Percentiles rank a stretch among this genome's conserved stretches.
Conservation (phyloP, 2,113 vertebrate species). For the Lepus europaeus region DNA sequence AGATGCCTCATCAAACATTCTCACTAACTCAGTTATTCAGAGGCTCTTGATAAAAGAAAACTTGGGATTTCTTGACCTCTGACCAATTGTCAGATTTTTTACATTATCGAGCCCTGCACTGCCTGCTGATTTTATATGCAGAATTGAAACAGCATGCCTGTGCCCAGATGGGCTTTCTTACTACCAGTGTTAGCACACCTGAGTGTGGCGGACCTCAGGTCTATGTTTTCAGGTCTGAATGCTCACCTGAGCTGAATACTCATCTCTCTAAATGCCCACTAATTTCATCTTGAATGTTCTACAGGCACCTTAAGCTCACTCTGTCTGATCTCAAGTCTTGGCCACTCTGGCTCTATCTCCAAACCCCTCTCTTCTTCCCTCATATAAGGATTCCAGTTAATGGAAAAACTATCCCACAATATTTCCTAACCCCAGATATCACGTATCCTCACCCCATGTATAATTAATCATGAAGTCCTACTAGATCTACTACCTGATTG, state of each 20-base stretch:
- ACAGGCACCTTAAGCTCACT: background rate
- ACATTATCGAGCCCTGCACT: background rate
- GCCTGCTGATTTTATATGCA: background rate
- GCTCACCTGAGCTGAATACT: background rate
- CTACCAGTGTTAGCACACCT: background rate
- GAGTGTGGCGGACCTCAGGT: background rate
- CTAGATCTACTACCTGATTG: background rate
- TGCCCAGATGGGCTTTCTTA: background rate
- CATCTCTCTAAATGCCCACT: background rate
- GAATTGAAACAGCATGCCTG: background rate
- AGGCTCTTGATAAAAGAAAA: background rate
- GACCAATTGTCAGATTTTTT: conserved; percentile 2
- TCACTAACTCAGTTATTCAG: background rate
- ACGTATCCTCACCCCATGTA: background rate
- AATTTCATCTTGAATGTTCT: background rate
- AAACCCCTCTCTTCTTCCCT: background rate
- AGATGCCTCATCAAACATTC: background rate
- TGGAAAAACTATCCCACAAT: background rate
- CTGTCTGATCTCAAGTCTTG: background rate
- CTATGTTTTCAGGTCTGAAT: background rate
- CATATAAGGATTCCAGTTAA: background rate
- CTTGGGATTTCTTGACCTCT: background rate
- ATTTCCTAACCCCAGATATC: background rate
- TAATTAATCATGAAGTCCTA: background rate
- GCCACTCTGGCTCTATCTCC: background rate